Conservation (phyloP, 2,113 vertebrate species). For the Felis chaus region DNA sequence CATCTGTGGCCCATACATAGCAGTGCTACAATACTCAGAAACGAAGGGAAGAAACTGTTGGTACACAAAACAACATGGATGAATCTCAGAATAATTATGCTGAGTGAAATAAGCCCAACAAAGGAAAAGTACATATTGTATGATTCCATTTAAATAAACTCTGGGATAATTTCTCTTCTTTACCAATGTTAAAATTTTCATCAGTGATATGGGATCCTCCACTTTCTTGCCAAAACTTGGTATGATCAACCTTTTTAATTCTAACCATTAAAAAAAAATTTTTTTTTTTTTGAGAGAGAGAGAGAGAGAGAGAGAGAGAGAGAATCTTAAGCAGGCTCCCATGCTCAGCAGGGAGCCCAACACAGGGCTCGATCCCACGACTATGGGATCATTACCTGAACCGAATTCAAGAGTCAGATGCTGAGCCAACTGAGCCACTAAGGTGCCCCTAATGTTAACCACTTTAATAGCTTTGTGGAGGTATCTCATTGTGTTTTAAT, state of each 20-base stretch:
- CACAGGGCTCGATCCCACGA: too few species aligned
- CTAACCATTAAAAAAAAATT: not conserved
- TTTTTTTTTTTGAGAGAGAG: too few species aligned
- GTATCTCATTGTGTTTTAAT: not conserved
- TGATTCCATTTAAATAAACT: not conserved
- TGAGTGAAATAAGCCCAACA: not conserved
- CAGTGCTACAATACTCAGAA: not conserved
- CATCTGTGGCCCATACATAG: not conserved
- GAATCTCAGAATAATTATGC: not conserved
- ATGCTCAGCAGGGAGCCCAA: too few species aligned
- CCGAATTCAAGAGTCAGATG: too few species aligned
- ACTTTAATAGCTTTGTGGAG: not conserved
- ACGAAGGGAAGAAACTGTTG: not conserved
- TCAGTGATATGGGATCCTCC: not conserved
- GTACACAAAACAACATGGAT: not conserved
- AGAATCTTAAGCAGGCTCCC: too few species aligned
- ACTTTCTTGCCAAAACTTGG: not conserved
- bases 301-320: too few species aligned
- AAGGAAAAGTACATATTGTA: not conserved
- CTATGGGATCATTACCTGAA: too few species aligned
- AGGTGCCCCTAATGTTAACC: not conserved
- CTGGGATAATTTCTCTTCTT: not conserved
- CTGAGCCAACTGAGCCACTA: too few species aligned
- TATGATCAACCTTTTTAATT: not conserved
- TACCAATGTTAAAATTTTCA: not conserved